Percentiles rank a stretch among this genome's conserved stretches.
phyloP scores from a whole-genome alignment of 2,113 vertebrate genomes.

The Hyla sarda region DNA sequence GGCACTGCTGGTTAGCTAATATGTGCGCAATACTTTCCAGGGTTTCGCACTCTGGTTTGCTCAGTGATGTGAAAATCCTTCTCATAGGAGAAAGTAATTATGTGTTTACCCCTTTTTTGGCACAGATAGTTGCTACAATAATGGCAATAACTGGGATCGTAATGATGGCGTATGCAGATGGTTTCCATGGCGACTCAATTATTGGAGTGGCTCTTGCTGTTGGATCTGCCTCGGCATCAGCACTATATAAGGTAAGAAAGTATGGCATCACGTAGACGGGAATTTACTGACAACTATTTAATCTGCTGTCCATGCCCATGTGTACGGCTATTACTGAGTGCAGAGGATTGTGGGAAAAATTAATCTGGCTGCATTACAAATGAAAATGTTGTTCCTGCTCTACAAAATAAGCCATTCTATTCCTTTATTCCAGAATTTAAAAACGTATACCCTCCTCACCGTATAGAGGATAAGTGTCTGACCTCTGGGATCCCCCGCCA shows the following conservation, averaged over 20 bases:
- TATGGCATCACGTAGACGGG: slow-evolving; percentile 16
- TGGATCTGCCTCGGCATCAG: slow-evolving; percentile 95
- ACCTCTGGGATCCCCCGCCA: too few relatives aligned
- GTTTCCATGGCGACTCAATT: slow-evolving; percentile 95
- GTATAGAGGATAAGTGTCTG: too few relatives aligned
- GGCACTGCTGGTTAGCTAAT: neutral
- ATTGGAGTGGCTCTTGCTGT: slow-evolving; percentile 95
- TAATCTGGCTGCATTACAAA: neutral
- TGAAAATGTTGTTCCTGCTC: neutral
- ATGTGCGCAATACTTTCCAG: neutral
- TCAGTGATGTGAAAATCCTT: neutral
- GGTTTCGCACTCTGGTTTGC: neutral
- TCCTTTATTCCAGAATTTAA: too few relatives aligned
- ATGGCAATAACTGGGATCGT: slow-evolving; percentile 99
- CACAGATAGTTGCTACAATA: slow-evolving; percentile 96
- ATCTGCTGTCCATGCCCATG: neutral
- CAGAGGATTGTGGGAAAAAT: neutral
- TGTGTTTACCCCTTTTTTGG: slow-evolving; percentile 55
- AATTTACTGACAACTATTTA: neutral
- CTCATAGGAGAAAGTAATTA: neutral
- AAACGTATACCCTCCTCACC: too few relatives aligned
- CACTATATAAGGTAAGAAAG: slow-evolving; percentile 88
- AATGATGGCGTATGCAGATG: slow-evolving; percentile 99
- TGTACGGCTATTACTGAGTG: neutral
- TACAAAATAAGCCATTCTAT: neutral